Evolutionary conservation across 2,113 vertebrate species (phyloP).

Genomic region (Leuciscus idus): DNA sequence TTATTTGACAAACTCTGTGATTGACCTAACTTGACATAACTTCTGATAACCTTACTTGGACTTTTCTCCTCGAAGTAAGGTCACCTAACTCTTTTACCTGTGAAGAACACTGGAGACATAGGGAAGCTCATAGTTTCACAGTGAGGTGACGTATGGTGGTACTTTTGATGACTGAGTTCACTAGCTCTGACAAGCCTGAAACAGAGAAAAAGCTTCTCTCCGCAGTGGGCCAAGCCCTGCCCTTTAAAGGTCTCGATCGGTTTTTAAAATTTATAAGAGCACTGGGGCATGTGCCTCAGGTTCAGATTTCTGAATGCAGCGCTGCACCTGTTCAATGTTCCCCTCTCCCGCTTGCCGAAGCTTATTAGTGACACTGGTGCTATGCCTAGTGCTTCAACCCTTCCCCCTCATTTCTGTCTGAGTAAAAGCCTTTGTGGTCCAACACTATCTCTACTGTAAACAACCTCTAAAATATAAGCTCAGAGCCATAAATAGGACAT

Average conservation of each 20-base stretch:
- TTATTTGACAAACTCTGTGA: slow-evolving; percentile 19
- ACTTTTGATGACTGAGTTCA: slow-evolving; percentile 53
- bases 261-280: slow-evolving; percentile 63
- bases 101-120: slow-evolving; percentile 32
- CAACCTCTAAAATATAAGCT: slow-evolving; percentile 51
- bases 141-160: slow-evolving; percentile 30
- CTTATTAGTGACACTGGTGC: slow-evolving; percentile 71
- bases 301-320: slow-evolving; percentile 49
- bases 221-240: slow-evolving; percentile 53
- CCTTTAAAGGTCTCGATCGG: slow-evolving; percentile 61
- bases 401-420: slow-evolving; percentile 65
- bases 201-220: slow-evolving; percentile 57
- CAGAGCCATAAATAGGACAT: slow-evolving; percentile 25
- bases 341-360: slow-evolving; percentile 65
- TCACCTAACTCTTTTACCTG: slow-evolving; percentile 43
- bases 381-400: slow-evolving; percentile 65
- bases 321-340: slow-evolving; percentile 33
- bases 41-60: not conserved
- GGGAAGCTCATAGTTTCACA: slow-evolving; percentile 32
- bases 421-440: slow-evolving; percentile 62
- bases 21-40: not conserved
- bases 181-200: slow-evolving; percentile 55
- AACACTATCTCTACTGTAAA: slow-evolving; percentile 59
- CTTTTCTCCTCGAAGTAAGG: slow-evolving; percentile 36
- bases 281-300: slow-evolving; percentile 43